phyloP scores from a whole-genome alignment of 2,797 vertebrate species.

The Ciconia nigra region DNA sequence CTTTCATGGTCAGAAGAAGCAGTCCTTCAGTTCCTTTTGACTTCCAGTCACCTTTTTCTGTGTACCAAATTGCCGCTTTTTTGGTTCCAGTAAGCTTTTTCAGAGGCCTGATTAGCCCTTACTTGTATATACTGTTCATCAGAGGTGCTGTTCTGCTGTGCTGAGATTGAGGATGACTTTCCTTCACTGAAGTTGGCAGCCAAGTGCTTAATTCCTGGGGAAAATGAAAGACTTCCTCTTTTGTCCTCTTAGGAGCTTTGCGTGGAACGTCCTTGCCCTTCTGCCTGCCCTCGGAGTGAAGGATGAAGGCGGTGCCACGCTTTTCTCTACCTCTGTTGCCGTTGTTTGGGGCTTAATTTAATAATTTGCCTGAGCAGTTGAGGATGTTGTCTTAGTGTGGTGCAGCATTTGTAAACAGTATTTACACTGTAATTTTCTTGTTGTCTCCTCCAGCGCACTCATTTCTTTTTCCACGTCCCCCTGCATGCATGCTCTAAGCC shows the following conservation, averaged over 20 bases:
- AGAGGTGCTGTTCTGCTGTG: background rate
- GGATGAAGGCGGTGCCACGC: background rate
- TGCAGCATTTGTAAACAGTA: slow-evolving; percentile 3
- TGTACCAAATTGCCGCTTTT: background rate
- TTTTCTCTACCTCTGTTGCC: background rate
- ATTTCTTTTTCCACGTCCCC: background rate
- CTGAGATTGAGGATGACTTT: background rate
- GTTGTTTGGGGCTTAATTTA: background rate
- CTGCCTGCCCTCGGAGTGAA: background rate
- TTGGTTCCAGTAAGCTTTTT: background rate
- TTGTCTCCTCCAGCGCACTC: background rate
- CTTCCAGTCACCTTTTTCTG: background rate
- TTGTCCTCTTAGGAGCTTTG: background rate
- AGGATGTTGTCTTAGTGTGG: background rate
- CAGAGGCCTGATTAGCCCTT: background rate
- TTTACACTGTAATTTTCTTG: slow-evolving; percentile 38
- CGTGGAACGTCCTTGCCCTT: background rate
- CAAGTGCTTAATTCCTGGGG: background rate
- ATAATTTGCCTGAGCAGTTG: background rate
- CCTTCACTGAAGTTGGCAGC: background rate
- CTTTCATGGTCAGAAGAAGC: background rate
- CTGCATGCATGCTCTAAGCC: background rate
- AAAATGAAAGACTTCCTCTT: background rate
- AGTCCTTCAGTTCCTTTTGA: background rate
- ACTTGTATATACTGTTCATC: background rate